Evolutionary conservation across 2,113 vertebrate species (phyloP).

Genomic region (Gulo gulo): DNA sequence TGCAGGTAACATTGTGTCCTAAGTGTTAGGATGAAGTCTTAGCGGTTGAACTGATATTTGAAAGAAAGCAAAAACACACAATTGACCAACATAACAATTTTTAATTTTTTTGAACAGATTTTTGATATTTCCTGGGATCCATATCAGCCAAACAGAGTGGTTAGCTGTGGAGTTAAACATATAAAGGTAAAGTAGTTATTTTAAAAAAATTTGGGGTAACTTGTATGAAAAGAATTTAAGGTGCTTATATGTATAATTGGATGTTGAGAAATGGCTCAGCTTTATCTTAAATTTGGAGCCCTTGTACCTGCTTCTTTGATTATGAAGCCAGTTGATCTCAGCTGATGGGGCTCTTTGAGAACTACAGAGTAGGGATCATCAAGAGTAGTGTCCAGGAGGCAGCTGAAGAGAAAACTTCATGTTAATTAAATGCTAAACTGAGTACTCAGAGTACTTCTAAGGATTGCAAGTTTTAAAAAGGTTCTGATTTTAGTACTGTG

Average conservation of each 20-base stretch:
- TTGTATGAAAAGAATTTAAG: slow-evolving; percentile 2
- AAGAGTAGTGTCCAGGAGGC: neutral
- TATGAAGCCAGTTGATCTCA: neutral
- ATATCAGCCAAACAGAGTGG: slow-evolving; percentile 89
- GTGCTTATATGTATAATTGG: neutral
- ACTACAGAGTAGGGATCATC: neutral
- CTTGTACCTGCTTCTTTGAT: neutral
- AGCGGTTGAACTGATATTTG: neutral
- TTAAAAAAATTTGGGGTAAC: neutral
- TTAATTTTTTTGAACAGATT: slow-evolving; percentile 87
- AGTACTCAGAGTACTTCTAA: neutral
- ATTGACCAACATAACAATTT: slow-evolving; percentile 58
- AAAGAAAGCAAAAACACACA: slow-evolving; percentile 31
- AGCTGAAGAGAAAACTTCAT: neutral
- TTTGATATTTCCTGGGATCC: slow-evolving; percentile 98
- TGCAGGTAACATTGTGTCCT: neutral
- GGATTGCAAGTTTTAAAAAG: neutral
- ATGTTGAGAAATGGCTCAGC: neutral
- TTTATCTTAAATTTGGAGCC: neutral
- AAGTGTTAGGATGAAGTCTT: neutral
- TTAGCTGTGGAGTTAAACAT: slow-evolving; percentile 98
- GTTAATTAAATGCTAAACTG: slow-evolving; percentile 23
- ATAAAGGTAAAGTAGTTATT: slow-evolving; percentile 92
- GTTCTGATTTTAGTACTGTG: neutral
- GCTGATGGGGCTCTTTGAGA: neutral